A percentile compares a stretch with the other conserved stretches of the same genome.
phyloP scores from a whole-genome alignment of 2,113 vertebrate genomes.

The Hemibagrus wyckioides region DNA sequence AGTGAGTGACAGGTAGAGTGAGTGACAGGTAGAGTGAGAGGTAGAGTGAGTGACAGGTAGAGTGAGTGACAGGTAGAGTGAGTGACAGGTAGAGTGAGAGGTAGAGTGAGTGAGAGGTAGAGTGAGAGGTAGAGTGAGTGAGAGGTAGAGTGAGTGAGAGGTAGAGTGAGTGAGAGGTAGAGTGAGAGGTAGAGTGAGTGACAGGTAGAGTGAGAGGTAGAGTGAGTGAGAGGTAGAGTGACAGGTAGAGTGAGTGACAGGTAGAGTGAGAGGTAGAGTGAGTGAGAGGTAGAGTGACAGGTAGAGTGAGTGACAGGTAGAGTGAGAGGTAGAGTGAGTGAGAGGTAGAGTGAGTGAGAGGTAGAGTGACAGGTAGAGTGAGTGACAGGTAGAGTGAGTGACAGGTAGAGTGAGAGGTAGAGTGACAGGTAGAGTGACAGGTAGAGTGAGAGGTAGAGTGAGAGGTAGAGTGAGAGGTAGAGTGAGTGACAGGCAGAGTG shows the following conservation, averaged over 20 bases:
- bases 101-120: not conserved
- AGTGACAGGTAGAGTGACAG: not conserved
- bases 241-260: too few species aligned
- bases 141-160: not conserved
- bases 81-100: not conserved
- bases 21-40: too few species aligned
- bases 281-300: too few species aligned
- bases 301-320: too few species aligned
- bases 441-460: not conserved
- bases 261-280: too few species aligned
- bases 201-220: too few species aligned
- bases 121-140: not conserved
- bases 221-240: too few species aligned
- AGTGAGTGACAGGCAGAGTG: too few species aligned
- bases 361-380: not conserved
- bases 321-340: not conserved
- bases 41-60: not conserved
- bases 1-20: not conserved
- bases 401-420: not conserved
- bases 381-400: too few species aligned
- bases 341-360: not conserved
- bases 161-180: not conserved
- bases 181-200: too few species aligned
- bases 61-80: not conserved
- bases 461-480: too few species aligned